A percentile compares a stretch with the other conserved stretches of the same genome.
These are phyloP conservation scores for Eurois occulta DNA, from an alignment of 2,888 invertebrate species.

Conservation along the genomic window DNA sequence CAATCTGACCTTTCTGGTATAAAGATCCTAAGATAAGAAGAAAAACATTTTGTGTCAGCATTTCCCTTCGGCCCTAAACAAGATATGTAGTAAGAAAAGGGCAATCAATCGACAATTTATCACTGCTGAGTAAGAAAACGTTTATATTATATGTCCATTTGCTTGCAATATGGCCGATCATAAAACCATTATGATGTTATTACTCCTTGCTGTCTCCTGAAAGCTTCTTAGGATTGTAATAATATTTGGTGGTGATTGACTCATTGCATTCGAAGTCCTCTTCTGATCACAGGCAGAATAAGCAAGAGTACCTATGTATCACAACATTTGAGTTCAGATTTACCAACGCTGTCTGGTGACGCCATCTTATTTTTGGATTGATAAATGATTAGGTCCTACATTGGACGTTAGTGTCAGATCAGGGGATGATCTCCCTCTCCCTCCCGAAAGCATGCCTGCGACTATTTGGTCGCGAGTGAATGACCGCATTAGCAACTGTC, in stretches of 20 bases:
- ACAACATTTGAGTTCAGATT: no score
- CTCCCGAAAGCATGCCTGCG: no score
- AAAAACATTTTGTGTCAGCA: slow-evolving; percentile 32
- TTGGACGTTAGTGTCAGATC: no score
- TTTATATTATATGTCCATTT: slow-evolving; percentile 44
- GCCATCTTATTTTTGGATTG: no score
- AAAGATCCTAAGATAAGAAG: slow-evolving; percentile 21
- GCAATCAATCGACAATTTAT: slow-evolving; percentile 55
- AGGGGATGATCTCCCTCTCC: no score
- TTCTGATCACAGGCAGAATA: background rate
- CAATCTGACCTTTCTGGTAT: slow-evolving; percentile 8
- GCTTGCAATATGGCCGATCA: slow-evolving; percentile 26
- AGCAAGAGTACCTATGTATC: background rate
- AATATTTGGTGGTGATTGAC: background rate
- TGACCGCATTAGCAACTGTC: no score
- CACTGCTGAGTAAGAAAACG: slow-evolving; percentile 28
- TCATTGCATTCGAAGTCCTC: background rate
- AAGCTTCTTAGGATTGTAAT: background rate
- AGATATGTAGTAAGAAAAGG: slow-evolving; percentile 23
- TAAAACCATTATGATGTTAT: slow-evolving; percentile 32
- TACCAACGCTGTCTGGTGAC: no score
- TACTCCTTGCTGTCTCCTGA: background rate
- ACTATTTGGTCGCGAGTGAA: no score
- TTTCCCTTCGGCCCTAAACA: slow-evolving; percentile 28
- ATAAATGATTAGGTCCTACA: no score